Evolutionary conservation across 1,140 invertebrate species (phyloP).

Genomic region (Scaptomyza pallida): DNA sequence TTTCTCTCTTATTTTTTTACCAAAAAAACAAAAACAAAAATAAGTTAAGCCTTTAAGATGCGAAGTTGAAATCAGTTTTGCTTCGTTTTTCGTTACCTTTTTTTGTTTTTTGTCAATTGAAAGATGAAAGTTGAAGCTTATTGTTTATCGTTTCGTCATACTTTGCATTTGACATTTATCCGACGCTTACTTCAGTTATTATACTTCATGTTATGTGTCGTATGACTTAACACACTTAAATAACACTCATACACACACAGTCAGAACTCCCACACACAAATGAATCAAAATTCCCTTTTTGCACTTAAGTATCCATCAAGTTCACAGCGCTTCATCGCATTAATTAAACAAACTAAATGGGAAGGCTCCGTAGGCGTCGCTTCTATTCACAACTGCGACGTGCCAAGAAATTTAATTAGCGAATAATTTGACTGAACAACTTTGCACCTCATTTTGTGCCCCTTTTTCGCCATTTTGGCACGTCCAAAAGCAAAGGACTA

Average conservation of each 20-base stretch:
- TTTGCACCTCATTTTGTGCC: slow-evolving; percentile 47
- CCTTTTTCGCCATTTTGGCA: slow-evolving; percentile 6
- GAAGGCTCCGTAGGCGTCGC: background rate
- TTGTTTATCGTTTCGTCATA: slow-evolving; percentile 34
- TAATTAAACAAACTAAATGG: slow-evolving; percentile 61
- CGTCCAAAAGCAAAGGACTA: slow-evolving; percentile 7
- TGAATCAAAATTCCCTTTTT: slow-evolving; percentile 47
- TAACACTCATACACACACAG: background rate
- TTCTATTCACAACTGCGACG: slow-evolving; percentile 42
- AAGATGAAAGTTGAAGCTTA: slow-evolving; percentile 44
- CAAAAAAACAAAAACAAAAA: background rate
- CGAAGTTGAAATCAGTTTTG: slow-evolving; percentile 18
- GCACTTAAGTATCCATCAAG: slow-evolving; percentile 75
- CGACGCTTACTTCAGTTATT: slow-evolving; percentile 22
- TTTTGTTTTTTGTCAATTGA: slow-evolving; percentile 31
- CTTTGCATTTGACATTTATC: slow-evolving; percentile 43
- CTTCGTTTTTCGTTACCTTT: slow-evolving; percentile 10
- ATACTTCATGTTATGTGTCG: slow-evolving; percentile 1
- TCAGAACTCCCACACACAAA: slow-evolving; percentile 10
- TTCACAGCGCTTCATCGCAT: slow-evolving; percentile 29
- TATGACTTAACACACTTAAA: background rate
- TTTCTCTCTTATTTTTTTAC: too few relatives aligned
- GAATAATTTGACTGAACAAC: slow-evolving; percentile 52
- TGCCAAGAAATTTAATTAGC: slow-evolving; percentile 75
- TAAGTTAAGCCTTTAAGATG: slow-evolving; percentile 23